Base-by-base conservation (phyloP, 2,113 vertebrate genomes). In the Gavialis gangeticus region DNA sequence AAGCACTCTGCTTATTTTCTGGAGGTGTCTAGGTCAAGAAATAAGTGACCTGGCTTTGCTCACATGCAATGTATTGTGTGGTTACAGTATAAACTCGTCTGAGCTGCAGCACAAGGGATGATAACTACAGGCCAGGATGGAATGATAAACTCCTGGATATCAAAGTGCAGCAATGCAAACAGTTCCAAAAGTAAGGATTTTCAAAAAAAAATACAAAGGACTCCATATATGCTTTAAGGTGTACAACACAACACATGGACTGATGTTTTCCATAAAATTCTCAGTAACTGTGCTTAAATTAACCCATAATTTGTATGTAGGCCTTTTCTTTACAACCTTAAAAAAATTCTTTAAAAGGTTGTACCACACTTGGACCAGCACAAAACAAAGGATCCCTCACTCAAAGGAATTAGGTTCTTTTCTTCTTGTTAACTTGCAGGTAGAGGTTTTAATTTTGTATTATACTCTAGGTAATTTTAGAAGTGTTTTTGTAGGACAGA, bases 41-140 rank as follows among this genome's bases (percentile, higher is more conserved):
- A 25, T 4, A 46, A 24, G 5, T 24, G 34, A 21, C 34, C 17
- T 10, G 34, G 17, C 54, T 1, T 0, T 13, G 57, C 73, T 66
- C 57, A 46, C 54, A 4, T 57, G 30, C 22, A 30, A 2, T 22
- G 37, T 75, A 11, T 21, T 24, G 21, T 19, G 69, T 12, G 14
- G 12, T 79, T 28, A 28, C 54, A 0, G 1, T 16, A 6, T 0
- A 17, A 3, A 76, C 79, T 10, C 37, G 63, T 66, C 28, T 28
- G 13, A 37, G 14, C 46, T 75, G 73, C 19, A 27, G 54, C 54
- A 28, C 46, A 18, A 17, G 25, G 25, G 54, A 16, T 17, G 56
- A 34, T 8, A 58, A 56, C n/a, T 14, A 7, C 7, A 59, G 76
- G 57, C 57, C 76, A 30, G 56, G 56, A 30, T 22, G n/a, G 19